Evolutionary conservation across 2,888 invertebrate species (phyloP).

Genomic region (Ectemnius lituratus): DNA sequence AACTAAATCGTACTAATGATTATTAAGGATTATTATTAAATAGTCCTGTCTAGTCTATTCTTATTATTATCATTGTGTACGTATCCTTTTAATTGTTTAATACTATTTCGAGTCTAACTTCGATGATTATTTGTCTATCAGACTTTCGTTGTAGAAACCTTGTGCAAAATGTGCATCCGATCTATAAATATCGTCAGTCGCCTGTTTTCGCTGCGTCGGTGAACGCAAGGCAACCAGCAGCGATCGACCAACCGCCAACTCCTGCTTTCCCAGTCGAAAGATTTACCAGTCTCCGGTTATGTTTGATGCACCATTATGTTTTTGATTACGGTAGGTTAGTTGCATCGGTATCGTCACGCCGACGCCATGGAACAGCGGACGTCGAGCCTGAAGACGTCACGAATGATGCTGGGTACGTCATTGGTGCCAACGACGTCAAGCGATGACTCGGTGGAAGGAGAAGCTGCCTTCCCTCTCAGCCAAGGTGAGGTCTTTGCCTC

Average conservation of each 20-base stretch:
- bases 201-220: slow-evolving; percentile 13
- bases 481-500: too few relatives aligned
- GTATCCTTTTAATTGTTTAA: too few relatives aligned
- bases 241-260: slow-evolving; percentile 52
- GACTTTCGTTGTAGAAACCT: too few relatives aligned
- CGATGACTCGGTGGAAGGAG: slow-evolving; percentile 1
- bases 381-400: slow-evolving; percentile 29
- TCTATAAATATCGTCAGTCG: too few relatives aligned
- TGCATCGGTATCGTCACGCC: slow-evolving; percentile 72
- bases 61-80: too few relatives aligned
- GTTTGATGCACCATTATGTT: slow-evolving; percentile 76
- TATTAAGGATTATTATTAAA: too few relatives aligned
- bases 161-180: too few relatives aligned
- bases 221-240: not conserved
- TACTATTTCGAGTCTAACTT: too few relatives aligned
- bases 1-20: too few relatives aligned
- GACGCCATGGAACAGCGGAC: slow-evolving; percentile 37
- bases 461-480: not conserved
- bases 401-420: slow-evolving; percentile 22
- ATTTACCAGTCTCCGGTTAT: slow-evolving; percentile 77
- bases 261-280: slow-evolving; percentile 70
- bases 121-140: too few relatives aligned
- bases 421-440: not conserved
- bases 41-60: too few relatives aligned
- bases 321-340: slow-evolving; percentile 77